phyloP scores from a whole-genome alignment of 1,140 invertebrate genomes.

The Stratiolaelaps scimitus region DNA sequence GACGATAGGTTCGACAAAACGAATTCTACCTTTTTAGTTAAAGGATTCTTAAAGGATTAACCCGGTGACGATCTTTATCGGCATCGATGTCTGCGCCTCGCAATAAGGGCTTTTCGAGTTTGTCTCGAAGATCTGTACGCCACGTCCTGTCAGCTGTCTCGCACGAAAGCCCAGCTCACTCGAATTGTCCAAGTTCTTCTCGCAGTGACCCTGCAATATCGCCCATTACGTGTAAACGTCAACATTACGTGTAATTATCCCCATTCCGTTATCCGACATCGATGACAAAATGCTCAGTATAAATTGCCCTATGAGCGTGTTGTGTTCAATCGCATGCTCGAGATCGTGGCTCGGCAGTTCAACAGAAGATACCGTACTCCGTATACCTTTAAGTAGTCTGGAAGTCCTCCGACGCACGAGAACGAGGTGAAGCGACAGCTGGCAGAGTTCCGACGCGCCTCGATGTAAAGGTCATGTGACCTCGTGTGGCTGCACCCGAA shows the following conservation, averaged over 20 bases:
- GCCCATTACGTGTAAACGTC: too few relatives aligned
- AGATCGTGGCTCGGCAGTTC: too few relatives aligned
- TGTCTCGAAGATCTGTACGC: conserved; percentile 15
- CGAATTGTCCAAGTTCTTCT: not conserved
- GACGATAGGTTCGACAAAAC: too few relatives aligned
- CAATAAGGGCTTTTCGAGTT: conserved; percentile 3
- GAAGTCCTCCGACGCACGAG: not conserved
- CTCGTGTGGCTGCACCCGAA: conserved; percentile 6
- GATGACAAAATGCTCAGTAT: too few relatives aligned
- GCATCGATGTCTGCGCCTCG: not conserved
- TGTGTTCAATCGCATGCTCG: too few relatives aligned
- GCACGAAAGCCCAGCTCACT: not conserved
- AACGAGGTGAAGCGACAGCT: not conserved
- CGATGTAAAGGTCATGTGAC: not conserved
- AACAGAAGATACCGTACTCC: too few relatives aligned
- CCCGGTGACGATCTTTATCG: too few relatives aligned
- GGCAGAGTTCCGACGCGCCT: not conserved
- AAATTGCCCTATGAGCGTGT: too few relatives aligned
- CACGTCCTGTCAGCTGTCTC: not conserved
- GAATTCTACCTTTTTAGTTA: too few relatives aligned
- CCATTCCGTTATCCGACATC: too few relatives aligned
- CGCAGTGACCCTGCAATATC: not conserved
- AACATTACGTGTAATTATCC: too few relatives aligned
- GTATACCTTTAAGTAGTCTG: not conserved
- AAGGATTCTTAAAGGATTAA: too few relatives aligned